Evolutionary conservation across 2,888 invertebrate species (phyloP).

Genomic region (Ophion costatus): DNA sequence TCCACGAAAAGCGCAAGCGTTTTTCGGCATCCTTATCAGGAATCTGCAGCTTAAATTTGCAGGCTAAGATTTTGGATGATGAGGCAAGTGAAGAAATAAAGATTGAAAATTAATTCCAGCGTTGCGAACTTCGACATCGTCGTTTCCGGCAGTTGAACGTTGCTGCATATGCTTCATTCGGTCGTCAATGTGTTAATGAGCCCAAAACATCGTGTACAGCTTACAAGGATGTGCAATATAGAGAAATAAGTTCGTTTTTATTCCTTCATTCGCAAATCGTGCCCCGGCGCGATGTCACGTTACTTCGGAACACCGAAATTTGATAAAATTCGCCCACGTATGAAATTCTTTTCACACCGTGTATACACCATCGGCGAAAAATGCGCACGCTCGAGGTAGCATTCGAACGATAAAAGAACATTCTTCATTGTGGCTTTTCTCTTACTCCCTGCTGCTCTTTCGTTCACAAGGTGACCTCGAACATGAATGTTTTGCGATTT

Average conservation of each 20-base stretch:
- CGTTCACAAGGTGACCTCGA: too few species aligned
- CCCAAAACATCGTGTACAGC: slow-evolving; percentile 48
- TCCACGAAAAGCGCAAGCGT: too few species aligned
- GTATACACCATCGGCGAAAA: not conserved
- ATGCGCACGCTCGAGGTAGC: not conserved
- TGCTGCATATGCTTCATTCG: slow-evolving; percentile 34
- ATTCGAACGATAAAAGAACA: too few species aligned
- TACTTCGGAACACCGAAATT: not conserved
- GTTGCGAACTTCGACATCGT: too few species aligned
- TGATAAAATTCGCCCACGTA: not conserved
- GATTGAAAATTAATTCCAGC: too few species aligned
- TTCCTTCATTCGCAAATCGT: not conserved
- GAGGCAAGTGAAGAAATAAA: too few species aligned
- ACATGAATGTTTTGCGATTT: too few species aligned
- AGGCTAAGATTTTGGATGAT: too few species aligned
- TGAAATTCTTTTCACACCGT: not conserved
- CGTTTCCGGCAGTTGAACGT: slow-evolving; percentile 6
- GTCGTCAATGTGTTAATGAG: slow-evolving; percentile 51
- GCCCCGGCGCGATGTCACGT: not conserved
- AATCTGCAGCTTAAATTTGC: too few species aligned
- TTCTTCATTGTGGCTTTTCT: too few species aligned
- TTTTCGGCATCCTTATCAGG: too few species aligned
- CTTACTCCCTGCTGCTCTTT: too few species aligned
- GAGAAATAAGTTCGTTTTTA: slow-evolving; percentile 12
- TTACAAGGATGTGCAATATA: slow-evolving; percentile 47